These are phyloP conservation scores for Pristionchus exspectatus DNA, from an alignment of 2,888 invertebrate species.

Conservation along the genomic window DNA sequence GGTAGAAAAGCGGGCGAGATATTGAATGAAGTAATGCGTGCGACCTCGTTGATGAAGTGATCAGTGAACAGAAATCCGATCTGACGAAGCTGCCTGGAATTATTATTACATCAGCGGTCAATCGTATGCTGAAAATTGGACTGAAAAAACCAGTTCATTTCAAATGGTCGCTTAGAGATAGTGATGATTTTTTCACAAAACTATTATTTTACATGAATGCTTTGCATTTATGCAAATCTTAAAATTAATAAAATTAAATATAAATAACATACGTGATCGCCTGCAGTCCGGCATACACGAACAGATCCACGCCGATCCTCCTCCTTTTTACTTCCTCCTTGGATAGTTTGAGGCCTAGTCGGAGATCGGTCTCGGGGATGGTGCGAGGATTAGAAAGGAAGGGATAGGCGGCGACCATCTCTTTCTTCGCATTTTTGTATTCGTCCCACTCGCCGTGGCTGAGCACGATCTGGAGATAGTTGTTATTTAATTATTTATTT, in stretches of 20 bases:
- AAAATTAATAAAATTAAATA: no score
- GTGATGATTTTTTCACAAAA: no score
- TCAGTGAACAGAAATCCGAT: neutral
- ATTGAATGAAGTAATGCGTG: neutral
- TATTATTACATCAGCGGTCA: no score
- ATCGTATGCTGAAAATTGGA: no score
- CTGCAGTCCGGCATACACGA: neutral
- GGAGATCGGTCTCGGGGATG: neutral
- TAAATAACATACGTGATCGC: neutral
- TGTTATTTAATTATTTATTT: neutral
- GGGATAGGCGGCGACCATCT: neutral
- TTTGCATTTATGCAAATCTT: no score
- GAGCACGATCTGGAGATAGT: neutral
- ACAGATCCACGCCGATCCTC: neutral
- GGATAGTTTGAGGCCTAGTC: neutral
- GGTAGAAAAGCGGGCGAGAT: neutral
- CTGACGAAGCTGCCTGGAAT: neutral
- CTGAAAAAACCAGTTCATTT: no score
- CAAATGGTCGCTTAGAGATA: no score
- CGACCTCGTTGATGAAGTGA: neutral
- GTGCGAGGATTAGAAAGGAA: neutral
- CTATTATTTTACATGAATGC: no score
- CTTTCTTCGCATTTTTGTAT: neutral
- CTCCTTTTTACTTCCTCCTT: neutral
- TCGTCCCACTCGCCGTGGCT: neutral